Evolutionary conservation across 2,113 vertebrate species (phyloP).

Genomic region (Thamnaconus septentrionalis): DNA sequence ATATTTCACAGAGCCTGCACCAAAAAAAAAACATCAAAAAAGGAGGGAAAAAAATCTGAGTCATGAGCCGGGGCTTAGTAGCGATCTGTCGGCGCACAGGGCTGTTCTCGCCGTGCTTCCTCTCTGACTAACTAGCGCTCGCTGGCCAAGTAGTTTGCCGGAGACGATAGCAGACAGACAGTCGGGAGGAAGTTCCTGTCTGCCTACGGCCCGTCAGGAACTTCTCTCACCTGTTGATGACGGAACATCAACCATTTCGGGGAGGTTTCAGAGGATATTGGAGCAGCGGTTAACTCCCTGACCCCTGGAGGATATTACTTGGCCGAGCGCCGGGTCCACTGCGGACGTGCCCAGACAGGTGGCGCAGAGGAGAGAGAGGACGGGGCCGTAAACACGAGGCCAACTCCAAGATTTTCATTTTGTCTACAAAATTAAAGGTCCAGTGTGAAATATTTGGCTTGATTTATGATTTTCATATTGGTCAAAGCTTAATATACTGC

Average conservation of each 20-base stretch:
- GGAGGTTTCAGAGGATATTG: constrained; percentile 34
- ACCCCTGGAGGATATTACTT: constrained; percentile 40
- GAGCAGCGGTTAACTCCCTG: constrained; percentile 37
- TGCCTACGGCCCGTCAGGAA: too few species aligned
- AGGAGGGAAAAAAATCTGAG: too few species aligned
- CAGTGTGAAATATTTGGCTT: too few species aligned
- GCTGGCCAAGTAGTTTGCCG: too few species aligned
- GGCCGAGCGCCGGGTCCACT: constrained; percentile 43
- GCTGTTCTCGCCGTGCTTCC: too few species aligned
- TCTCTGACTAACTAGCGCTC: too few species aligned
- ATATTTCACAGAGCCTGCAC: constrained; percentile 30
- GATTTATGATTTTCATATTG: too few species aligned
- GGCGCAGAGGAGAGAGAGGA: constrained; percentile 15
- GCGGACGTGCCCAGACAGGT: constrained; percentile 54
- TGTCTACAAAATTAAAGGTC: too few species aligned
- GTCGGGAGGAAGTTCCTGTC: too few species aligned
- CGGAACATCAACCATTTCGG: constrained; percentile 2
- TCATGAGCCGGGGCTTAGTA: constrained; percentile 11
- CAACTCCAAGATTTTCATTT: constrained; percentile 35
- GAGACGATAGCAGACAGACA: too few species aligned
- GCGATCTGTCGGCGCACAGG: background rate
- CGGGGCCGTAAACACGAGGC: constrained; percentile 24
- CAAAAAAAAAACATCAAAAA: constrained; percentile 21
- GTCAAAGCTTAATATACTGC: too few species aligned
- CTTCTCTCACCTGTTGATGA: too few species aligned